Evolutionary conservation across 1,140 invertebrate genomes (phyloP), one percentile per base, ranked within the genome.

Genomic region (Sinella curviseta): DNA sequence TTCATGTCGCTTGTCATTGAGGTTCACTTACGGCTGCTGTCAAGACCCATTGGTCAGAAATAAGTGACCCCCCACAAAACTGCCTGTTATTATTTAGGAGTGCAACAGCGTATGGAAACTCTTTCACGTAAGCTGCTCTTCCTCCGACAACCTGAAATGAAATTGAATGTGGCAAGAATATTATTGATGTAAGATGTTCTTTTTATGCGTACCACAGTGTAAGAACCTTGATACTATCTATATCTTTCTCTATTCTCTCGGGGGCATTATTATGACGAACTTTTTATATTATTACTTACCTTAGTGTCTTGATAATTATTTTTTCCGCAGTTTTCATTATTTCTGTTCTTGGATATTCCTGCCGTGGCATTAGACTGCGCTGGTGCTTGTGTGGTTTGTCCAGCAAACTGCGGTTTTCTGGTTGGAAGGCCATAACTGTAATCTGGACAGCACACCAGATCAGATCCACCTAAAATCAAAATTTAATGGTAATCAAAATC

Each of bases 1-100:
- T n/a, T n/a, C n/a, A n/a, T n/a, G n/a, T n/a, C n/a, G n/a, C n/a
- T n/a, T n/a, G n/a, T n/a, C n/a, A n/a, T n/a, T n/a, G n/a, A n/a
- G n/a, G n/a, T n/a, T 65, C 24, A 8, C 57, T 17, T 26, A 60
- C 57, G 3, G 95, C 95, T 0, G 95, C 95, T 0, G 95, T 94
- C 0, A 98, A 87, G 33, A 97, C 92, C 86, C 96, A 95, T 30
- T 78, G 33, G n/a, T 28, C 14, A 34, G 77, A 76, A 65, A 82
- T 80, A 1, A 81, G 78, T 8, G 76, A 77, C 1, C 80, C 82
- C 12, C 81, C 80, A 39, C 82, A 83, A 70, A 83, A 83, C 31
- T 83, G 82, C 4, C 77, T 48, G 1, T 73, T 55, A 14, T 70
- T 77, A 0, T 35, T 75, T 39, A 83, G 75, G 14, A 83, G 73